Conservation (phyloP, 1,140 invertebrate genomes). For the Drepana arcuata region DNA sequence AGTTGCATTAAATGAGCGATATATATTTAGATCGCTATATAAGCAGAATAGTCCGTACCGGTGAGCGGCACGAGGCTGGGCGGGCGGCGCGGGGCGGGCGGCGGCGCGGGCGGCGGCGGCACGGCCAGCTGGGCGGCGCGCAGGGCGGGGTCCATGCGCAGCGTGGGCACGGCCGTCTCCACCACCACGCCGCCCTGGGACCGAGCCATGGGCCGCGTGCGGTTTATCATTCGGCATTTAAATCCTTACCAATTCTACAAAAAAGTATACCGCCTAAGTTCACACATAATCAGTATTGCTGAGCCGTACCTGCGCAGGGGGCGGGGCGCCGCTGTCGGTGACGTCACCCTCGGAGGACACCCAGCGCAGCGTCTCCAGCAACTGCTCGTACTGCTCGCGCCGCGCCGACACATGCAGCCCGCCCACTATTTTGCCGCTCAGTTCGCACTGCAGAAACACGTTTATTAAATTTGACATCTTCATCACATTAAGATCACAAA, state of each 20-base stretch:
- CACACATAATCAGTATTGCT: no score
- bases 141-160: slow-evolving; percentile 75
- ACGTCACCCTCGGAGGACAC: slow-evolving; percentile 20
- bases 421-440: slow-evolving; percentile 86
- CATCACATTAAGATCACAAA: no score
- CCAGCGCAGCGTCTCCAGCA: slow-evolving; percentile 82
- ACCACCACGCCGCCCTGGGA: slow-evolving; percentile 16
- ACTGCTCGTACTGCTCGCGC: slow-evolving; percentile 89
- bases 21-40: no score
- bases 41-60: no score
- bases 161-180: slow-evolving; percentile 56
- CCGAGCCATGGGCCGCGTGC: no score
- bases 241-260: no score
- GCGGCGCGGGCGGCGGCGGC: slow-evolving; percentile 25
- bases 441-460: slow-evolving; percentile 54
- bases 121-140: slow-evolving; percentile 59
- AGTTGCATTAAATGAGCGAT: no score
- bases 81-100: slow-evolving; percentile 10
- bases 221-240: no score
- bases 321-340: slow-evolving; percentile 15
- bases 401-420: slow-evolving; percentile 88
- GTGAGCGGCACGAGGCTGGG: slow-evolving; percentile 19
- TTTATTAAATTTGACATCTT: slow-evolving; percentile 1
- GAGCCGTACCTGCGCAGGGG: slow-evolving; percentile 4
- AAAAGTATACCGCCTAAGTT: no score